These are phyloP conservation scores for Lasaia peninsularis DNA, from an alignment of 1,140 invertebrate species.

Conservation along the genomic window DNA sequence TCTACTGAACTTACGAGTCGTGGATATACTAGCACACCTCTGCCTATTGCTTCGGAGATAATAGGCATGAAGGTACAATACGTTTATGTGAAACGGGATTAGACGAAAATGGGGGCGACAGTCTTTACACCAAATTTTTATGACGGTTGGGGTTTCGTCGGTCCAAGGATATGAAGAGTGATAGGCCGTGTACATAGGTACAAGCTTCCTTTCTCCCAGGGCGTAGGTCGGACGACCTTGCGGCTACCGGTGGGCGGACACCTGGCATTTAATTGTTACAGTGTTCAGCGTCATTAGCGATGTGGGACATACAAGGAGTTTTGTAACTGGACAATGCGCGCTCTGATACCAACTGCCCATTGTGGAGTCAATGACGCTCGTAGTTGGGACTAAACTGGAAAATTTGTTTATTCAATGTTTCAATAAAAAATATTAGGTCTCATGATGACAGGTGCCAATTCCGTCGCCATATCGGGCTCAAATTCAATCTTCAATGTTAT, in stretches of 20 bases:
- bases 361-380: neutral
- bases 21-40: too few species aligned
- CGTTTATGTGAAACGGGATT: too few species aligned
- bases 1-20: too few species aligned
- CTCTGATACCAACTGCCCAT: neutral
- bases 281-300: slow-evolving; percentile 8
- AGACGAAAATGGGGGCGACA: too few species aligned
- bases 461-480: too few species aligned
- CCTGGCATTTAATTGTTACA: slow-evolving; percentile 38
- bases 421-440: too few species aligned
- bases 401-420: too few species aligned
- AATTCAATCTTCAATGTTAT: too few species aligned
- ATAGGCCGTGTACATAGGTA: slow-evolving; percentile 37
- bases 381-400: too few species aligned
- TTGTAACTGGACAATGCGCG: slow-evolving; percentile 6
- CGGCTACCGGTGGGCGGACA: slow-evolving; percentile 29
- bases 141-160: neutral
- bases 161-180: neutral
- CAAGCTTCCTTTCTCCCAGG: slow-evolving; percentile 51
- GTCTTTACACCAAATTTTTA: neutral
- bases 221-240: slow-evolving; percentile 47
- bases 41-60: too few species aligned
- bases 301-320: neutral
- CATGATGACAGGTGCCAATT: too few species aligned
- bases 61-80: too few species aligned